These are phyloP conservation scores for Noctua janthe DNA, from an alignment of 2,888 invertebrate genomes.

Conservation along the genomic window DNA sequence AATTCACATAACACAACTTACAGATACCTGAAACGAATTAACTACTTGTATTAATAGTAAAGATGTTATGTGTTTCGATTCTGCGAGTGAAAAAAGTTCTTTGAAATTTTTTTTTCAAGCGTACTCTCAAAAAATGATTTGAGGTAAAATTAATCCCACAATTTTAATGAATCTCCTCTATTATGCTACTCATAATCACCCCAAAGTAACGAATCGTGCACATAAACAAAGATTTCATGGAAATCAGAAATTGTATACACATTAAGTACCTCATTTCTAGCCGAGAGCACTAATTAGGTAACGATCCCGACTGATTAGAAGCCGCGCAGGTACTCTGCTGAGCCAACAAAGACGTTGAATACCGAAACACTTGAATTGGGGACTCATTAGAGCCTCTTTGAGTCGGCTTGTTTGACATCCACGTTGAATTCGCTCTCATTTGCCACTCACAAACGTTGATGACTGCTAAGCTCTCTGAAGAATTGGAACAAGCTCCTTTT, in stretches of 20 bases:
- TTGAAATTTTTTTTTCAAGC: background rate
- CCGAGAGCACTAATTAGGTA: constrained; percentile 60
- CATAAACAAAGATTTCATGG: constrained; percentile 3
- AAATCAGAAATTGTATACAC: constrained; percentile 21
- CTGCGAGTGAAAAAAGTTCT: background rate
- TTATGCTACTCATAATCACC: background rate
- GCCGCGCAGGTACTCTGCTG: constrained; percentile 56
- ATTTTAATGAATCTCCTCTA: background rate
- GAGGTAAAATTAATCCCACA: background rate
- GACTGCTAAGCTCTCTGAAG: constrained; percentile 69
- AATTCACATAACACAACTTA: too few species aligned
- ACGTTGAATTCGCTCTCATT: constrained; percentile 76
- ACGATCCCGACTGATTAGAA: constrained; percentile 63
- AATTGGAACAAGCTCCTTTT: constrained; percentile 71
- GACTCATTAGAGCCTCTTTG: constrained; percentile 78
- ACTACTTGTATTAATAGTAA: background rate
- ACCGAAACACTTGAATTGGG: constrained; percentile 73
- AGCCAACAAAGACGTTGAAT: constrained; percentile 67
- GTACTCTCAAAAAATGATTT: background rate
- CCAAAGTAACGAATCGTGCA: background rate
- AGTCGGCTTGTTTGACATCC: constrained; percentile 76
- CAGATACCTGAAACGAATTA: background rate
- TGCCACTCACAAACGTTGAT: constrained; percentile 75
- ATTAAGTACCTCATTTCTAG: constrained; percentile 45
- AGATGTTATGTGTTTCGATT: background rate